Conservation (phyloP, 2,113 vertebrate species). For the Panurus biarmicus region DNA sequence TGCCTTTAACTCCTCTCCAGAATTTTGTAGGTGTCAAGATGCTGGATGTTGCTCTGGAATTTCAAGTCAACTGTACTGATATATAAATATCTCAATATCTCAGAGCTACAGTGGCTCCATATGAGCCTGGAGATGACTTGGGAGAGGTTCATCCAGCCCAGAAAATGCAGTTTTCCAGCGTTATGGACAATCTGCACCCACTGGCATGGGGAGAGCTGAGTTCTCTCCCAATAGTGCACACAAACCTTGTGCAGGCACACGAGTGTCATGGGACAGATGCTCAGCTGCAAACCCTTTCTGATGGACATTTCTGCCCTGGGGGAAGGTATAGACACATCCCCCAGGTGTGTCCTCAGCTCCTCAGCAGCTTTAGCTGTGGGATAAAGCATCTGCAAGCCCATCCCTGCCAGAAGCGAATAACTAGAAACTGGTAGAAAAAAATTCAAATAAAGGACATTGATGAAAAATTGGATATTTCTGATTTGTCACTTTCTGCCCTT, state of each 20-base stretch:
- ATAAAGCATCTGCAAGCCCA: neutral
- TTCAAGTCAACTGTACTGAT: neutral
- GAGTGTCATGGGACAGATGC: neutral
- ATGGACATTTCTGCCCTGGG: neutral
- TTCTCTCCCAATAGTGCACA: neutral
- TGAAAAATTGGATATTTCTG: neutral
- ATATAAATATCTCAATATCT: neutral
- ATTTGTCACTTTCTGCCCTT: neutral
- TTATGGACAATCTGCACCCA: neutral
- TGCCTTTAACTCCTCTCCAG: neutral
- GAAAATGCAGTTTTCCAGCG: neutral
- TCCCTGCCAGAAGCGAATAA: neutral
- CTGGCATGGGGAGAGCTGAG: rapidly evolving
- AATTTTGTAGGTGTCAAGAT: neutral
- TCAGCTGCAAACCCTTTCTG: neutral
- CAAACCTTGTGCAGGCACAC: neutral
- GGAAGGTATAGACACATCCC: neutral
- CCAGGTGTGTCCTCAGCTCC: neutral
- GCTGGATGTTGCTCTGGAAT: neutral
- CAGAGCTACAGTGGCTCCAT: neutral
- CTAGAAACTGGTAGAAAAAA: neutral
- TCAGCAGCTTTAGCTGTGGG: neutral
- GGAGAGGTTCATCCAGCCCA: neutral
- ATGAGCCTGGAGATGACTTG: neutral
- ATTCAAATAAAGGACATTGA: neutral